Evolutionary conservation across 1,140 invertebrate species (phyloP).

Genomic region (Zaprionus lachaisei): DNA sequence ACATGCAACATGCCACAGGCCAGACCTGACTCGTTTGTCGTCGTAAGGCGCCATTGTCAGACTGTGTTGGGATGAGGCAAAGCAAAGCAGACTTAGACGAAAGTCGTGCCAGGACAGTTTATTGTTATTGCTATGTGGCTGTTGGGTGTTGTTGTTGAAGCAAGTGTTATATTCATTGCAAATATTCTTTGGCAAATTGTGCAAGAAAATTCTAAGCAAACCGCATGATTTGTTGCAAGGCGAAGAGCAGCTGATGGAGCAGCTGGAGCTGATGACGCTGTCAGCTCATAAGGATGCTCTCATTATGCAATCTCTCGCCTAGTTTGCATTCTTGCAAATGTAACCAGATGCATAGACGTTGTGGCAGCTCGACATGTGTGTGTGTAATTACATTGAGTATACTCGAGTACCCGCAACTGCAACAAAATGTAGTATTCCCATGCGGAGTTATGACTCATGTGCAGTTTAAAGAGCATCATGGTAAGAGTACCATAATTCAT

Average conservation of each 20-base stretch:
- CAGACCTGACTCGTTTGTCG: background rate
- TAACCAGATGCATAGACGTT: conserved; percentile 17
- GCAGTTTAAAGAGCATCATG: background rate
- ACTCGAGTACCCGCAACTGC: conserved; percentile 1
- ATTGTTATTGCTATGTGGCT: conserved; percentile 20
- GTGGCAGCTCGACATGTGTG: conserved; percentile 25
- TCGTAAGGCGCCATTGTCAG: conserved; percentile 18
- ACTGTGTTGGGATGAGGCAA: background rate
- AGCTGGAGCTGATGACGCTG: conserved; percentile 27
- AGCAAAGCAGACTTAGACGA: conserved; percentile 5
- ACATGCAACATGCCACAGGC: background rate
- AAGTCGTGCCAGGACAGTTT: conserved; percentile 2
- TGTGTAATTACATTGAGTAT: conserved; percentile 3
- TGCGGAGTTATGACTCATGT: background rate
- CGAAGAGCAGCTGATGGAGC: background rate
- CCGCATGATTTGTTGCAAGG: conserved; percentile 49
- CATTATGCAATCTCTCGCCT: conserved; percentile 61
- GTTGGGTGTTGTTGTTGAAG: background rate
- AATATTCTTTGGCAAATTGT: conserved; percentile 60
- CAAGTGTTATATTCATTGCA: conserved; percentile 4
- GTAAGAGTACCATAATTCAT: background rate
- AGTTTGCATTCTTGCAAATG: conserved; percentile 63
- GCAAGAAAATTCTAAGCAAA: conserved; percentile 72
- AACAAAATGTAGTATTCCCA: background rate
- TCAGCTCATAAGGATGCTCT: conserved; percentile 65